Conservation (phyloP, 1,140 invertebrate species). For the Steinernema feltiae region DNA sequence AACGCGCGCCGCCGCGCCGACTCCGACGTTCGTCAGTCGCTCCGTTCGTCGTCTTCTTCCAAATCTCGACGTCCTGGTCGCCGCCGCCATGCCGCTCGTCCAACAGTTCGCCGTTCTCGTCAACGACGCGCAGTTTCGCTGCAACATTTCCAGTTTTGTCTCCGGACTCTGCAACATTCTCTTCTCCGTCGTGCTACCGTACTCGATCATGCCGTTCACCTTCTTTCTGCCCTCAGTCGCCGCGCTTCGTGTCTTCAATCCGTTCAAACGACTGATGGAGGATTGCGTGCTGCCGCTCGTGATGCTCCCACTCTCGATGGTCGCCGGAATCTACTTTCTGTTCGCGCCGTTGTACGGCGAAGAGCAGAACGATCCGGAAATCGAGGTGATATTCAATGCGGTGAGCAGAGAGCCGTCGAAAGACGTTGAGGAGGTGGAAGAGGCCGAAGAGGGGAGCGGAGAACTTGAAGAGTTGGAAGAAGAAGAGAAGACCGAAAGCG, state of each 20-base stretch:
- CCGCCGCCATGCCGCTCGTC: neutral
- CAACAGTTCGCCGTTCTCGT: neutral
- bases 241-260: neutral
- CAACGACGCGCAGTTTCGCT: neutral
- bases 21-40: neutral
- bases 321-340: neutral
- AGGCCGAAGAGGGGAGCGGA: too few relatives aligned
- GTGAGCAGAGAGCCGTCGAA: too few relatives aligned
- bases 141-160: neutral
- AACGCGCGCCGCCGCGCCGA: neutral
- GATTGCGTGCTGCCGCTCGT: neutral
- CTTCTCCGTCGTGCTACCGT: neutral
- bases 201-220: neutral
- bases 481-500: too few relatives aligned
- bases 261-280: neutral
- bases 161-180: neutral
- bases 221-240: neutral
- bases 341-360: neutral
- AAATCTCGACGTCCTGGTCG: neutral
- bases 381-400: too few relatives aligned
- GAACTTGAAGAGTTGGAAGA: too few relatives aligned
- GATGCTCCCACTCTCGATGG: neutral
- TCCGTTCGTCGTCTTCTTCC: neutral
- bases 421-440: too few relatives aligned
- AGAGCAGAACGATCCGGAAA: too few relatives aligned